Conservation (phyloP, 1,140 invertebrate species). For the Calycopis cecrops region DNA sequence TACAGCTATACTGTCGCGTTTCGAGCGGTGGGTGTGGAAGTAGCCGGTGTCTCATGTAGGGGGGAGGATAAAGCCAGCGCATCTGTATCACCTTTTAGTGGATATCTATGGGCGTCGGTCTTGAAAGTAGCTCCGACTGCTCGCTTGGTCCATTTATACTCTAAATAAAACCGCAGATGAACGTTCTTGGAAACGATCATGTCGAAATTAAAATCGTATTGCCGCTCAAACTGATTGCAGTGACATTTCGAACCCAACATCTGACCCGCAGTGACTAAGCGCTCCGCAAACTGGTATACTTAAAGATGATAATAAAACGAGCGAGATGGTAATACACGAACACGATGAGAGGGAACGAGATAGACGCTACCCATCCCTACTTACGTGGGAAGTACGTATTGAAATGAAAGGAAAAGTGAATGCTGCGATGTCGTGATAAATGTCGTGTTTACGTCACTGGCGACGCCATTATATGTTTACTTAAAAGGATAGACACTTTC, state of each 20-base stretch:
- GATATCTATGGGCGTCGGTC: too few species aligned
- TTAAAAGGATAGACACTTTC: background rate
- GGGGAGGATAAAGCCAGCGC: too few species aligned
- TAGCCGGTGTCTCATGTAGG: too few species aligned
- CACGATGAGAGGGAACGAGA: slow-evolving; percentile 29
- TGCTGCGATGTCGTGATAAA: slow-evolving; percentile 29
- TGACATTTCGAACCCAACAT: slow-evolving; percentile 54
- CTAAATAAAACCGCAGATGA: too few species aligned
- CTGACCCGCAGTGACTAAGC: slow-evolving; percentile 58
- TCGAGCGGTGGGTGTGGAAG: too few species aligned
- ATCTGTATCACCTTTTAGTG: too few species aligned
- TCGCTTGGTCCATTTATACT: too few species aligned
- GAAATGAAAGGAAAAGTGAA: slow-evolving; percentile 62
- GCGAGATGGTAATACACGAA: slow-evolving; percentile 28
- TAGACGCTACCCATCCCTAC: slow-evolving; percentile 30
- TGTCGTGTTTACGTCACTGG: slow-evolving; percentile 7
- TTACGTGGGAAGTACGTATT: slow-evolving; percentile 48
- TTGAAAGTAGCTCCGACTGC: too few species aligned
- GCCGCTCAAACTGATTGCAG: slow-evolving; percentile 36
- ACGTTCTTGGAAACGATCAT: slow-evolving; percentile 11
- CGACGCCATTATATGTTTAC: background rate
- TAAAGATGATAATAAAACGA: slow-evolving; percentile 38
- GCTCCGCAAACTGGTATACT: slow-evolving; percentile 49
- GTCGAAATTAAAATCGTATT: slow-evolving; percentile 38
- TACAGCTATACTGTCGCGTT: too few species aligned